Conservation (phyloP, 2,113 vertebrate genomes). For the Urocolius indicus region DNA sequence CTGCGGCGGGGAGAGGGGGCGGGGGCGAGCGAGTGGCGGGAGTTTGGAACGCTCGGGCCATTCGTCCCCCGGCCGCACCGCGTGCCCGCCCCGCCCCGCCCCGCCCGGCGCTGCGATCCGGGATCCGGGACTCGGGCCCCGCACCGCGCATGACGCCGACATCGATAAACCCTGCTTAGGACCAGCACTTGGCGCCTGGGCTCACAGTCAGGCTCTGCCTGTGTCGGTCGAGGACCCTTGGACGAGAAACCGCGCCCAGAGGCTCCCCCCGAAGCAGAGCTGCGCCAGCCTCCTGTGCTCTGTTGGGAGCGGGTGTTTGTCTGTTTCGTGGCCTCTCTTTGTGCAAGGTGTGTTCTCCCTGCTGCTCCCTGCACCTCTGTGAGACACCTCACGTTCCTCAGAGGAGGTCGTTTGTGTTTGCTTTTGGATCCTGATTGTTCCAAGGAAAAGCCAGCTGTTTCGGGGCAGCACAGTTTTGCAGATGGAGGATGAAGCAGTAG, state of each 20-base stretch:
- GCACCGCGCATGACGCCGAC: background rate
- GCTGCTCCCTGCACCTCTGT: background rate
- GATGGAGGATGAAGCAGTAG: background rate
- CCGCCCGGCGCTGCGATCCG: background rate
- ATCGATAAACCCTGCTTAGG: too few relatives aligned
- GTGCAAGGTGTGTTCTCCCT: background rate
- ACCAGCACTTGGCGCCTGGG: accelerated
- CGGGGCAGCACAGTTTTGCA: accelerated
- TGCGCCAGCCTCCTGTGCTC: background rate
- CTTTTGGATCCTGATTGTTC: background rate
- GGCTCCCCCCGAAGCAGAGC: background rate
- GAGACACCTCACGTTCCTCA: accelerated
- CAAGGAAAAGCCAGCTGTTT: background rate
- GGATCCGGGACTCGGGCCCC: accelerated
- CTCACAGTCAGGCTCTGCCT: accelerated
- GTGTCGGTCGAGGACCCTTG: accelerated
- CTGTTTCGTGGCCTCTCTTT: background rate
- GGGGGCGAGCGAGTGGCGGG: background rate
- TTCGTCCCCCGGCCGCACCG: background rate
- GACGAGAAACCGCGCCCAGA: accelerated
- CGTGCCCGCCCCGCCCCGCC: background rate
- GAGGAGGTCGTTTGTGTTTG: background rate
- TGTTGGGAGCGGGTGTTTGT: background rate
- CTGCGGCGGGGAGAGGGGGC: accelerated
- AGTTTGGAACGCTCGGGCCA: background rate